Conservation (phyloP, 2,797 vertebrate genomes). For the Leuciscus waleckii region DNA sequence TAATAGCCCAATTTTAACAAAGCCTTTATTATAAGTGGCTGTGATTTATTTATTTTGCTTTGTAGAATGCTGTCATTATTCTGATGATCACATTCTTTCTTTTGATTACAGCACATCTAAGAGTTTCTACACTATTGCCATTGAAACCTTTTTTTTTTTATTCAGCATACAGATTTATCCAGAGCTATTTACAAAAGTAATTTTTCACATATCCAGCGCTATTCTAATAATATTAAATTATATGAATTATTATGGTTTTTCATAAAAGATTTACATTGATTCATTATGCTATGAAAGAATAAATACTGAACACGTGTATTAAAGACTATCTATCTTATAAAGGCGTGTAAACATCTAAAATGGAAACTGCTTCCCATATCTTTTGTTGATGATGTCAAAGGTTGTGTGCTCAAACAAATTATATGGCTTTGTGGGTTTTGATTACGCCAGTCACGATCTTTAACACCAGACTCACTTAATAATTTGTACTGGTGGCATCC, state of each 20-base stretch:
- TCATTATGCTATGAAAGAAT: background rate
- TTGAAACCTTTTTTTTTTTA: background rate
- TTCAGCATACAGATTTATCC: background rate
- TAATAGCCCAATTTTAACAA: background rate
- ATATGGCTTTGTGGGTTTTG: background rate
- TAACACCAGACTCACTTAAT: background rate
- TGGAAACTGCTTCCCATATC: background rate
- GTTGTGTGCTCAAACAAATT: background rate
- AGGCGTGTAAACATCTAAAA: background rate
- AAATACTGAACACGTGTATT: background rate
- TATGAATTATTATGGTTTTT: background rate
- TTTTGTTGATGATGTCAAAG: background rate
- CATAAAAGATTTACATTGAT: background rate
- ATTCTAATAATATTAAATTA: background rate
- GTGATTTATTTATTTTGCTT: background rate
- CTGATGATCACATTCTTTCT: background rate
- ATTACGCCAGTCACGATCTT: background rate
- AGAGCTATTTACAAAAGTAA: background rate
- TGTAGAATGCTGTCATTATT: background rate
- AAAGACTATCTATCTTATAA: background rate
- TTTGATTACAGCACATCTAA: too few relatives aligned
- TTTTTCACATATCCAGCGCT: background rate
- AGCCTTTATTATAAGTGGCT: background rate
- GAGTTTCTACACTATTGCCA: background rate
- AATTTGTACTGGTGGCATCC: background rate